phyloP scores from a whole-genome alignment of 2,888 invertebrate species.

The Caprella mutica region DNA sequence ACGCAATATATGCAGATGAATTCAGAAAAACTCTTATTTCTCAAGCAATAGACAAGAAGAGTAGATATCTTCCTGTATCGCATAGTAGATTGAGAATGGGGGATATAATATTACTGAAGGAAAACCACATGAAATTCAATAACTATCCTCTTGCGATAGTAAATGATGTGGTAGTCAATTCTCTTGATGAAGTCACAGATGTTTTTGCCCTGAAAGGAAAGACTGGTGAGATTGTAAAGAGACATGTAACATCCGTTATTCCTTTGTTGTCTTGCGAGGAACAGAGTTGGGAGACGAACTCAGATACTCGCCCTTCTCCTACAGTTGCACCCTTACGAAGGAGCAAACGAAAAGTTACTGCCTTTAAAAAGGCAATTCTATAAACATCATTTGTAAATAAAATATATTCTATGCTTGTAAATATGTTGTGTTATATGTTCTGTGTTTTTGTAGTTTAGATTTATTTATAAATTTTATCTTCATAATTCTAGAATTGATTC shows the following conservation, averaged over 20 bases:
- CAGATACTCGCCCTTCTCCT: too few relatives aligned
- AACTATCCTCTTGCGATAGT: not conserved
- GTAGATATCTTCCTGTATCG: not conserved
- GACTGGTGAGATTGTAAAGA: not conserved
- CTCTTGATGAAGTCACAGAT: not conserved
- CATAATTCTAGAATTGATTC: too few relatives aligned
- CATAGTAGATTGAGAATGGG: not conserved
- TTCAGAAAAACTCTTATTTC: not conserved
- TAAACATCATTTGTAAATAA: too few relatives aligned
- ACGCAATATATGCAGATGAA: not conserved
- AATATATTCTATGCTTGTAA: too few relatives aligned
- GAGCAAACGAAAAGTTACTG: too few relatives aligned
- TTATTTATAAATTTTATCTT: too few relatives aligned
- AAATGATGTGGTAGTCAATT: not conserved
- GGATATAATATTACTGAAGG: not conserved
- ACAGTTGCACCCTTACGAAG: too few relatives aligned
- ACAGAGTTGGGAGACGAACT: too few relatives aligned
- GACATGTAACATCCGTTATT: not conserved
- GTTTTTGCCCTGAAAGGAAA: not conserved
- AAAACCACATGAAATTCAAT: not conserved
- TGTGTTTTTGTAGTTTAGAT: too few relatives aligned
- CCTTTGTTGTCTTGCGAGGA: not conserved
- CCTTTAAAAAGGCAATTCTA: too few relatives aligned
- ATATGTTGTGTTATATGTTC: too few relatives aligned
- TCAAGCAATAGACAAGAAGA: not conserved